Evolutionary conservation across 2,888 invertebrate genomes (phyloP), one percentile per base, ranked within the genome.

Genomic region (Therioaphis trifolii): DNA sequence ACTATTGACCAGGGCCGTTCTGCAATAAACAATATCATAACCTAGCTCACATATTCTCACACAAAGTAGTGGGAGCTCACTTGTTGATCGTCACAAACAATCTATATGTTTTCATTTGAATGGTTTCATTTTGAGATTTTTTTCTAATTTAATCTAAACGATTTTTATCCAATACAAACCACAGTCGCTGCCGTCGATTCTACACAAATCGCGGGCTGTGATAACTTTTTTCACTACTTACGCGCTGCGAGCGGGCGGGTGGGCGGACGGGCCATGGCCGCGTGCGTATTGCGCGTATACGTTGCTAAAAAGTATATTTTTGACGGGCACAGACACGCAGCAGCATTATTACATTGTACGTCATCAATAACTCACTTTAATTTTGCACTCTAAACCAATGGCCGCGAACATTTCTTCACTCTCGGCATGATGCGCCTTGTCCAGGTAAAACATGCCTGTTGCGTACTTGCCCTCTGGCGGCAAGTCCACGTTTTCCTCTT

Each of bases 391-490:
- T 87, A 93, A 91, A 84, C 97, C 96, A 87, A 98, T 90, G 86
- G 91, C 92, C 85, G 92, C 91, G 89, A 99, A 97, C 87, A 93
- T 93, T 86, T 92, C 91, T 90, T 97, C 96, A 82, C 93, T 93
- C 87, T 94, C 92, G 87, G 92, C 91, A 87, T 95, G 94, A 87
- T 94, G 94, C 75, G 92, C 90, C 88, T 94, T 93, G 89, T 98
- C 97, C 89, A 98, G 90, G 90, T 96, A 99, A 88, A 99, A 92
- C 86, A 99, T 96, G 85, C 99, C 99, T 27, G 98, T 98, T 79
- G 98, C 99, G 90, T 99, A 99, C 86, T 92, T 91, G 5, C 98
- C 98, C 87, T 93, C 92, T 27, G 93, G 92, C 12, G 99, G 99
- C 87, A 99, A 90, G 86, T 93, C 92, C 85, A 97, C 91, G 87